A percentile compares a stretch with the other conserved stretches of the same genome.
phyloP scores from a whole-genome alignment of 2,113 vertebrate genomes.

The Todiramphus saurophagus region DNA sequence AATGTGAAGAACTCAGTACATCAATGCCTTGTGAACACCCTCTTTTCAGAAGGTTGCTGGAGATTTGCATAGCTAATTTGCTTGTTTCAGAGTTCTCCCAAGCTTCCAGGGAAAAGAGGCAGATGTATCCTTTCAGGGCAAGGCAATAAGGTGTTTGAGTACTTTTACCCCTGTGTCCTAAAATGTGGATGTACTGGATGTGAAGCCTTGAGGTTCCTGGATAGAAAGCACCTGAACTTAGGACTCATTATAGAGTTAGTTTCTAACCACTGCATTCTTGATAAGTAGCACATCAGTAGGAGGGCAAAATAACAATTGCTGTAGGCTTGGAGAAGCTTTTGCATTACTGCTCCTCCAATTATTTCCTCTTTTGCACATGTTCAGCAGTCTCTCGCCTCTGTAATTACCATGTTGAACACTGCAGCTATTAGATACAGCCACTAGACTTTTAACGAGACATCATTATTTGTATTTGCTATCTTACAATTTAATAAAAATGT shows the following conservation, averaged over 20 bases:
- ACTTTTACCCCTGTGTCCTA: not conserved
- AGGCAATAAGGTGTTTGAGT: not conserved
- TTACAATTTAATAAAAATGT: not conserved
- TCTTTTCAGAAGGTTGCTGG: not conserved
- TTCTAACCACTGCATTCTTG: not conserved
- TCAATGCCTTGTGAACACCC: not conserved
- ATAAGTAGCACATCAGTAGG: conserved; percentile 12
- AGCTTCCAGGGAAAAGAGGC: not conserved
- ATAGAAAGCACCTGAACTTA: not conserved
- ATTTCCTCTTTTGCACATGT: conserved; percentile 43
- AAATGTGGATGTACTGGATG: not conserved
- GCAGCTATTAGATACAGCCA: conserved; percentile 33
- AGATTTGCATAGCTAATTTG: not conserved
- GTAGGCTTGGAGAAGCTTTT: conserved; percentile 13
- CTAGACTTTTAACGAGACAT: conserved; percentile 35
- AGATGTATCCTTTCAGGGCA: not conserved
- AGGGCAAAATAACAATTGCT: conserved; percentile 54
- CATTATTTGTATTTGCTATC: not conserved
- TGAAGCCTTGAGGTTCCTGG: not conserved
- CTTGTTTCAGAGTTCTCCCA: not conserved
- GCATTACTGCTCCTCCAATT: conserved; percentile 54
- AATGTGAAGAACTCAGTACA: not conserved
- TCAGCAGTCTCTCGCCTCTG: conserved; percentile 43
- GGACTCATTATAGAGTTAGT: not conserved
- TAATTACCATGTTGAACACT: conserved; percentile 37